These are phyloP conservation scores for Amphimallon solstitiale DNA, from an alignment of 2,888 invertebrate species.

Conservation along the genomic window DNA sequence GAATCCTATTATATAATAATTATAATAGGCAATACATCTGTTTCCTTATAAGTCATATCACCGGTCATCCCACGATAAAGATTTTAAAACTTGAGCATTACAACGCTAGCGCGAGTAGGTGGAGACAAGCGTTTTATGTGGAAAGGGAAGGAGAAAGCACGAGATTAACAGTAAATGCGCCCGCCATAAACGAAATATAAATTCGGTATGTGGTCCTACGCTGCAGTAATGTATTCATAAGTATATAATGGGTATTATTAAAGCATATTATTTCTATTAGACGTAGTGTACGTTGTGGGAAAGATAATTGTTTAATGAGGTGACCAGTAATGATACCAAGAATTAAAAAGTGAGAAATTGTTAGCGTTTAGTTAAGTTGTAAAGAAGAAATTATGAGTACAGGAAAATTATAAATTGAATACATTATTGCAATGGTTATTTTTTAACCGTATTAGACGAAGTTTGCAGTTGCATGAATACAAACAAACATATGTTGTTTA, in stretches of 20 bases:
- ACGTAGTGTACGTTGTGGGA: conserved; percentile 4
- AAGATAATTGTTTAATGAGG: conserved; percentile 8
- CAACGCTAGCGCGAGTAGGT: conserved; percentile 5
- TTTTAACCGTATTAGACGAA: too few relatives aligned
- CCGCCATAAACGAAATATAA: conserved; percentile 1
- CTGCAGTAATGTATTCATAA: background rate
- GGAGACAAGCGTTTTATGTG: conserved; percentile 3
- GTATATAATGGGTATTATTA: conserved; percentile 14
- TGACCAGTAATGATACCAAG: background rate
- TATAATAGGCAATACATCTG: background rate
- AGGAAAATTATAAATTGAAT: too few relatives aligned
- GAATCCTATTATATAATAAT: conserved; percentile 6
- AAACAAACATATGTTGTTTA: too few relatives aligned
- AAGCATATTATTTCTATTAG: conserved; percentile 7
- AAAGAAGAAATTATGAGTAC: too few relatives aligned
- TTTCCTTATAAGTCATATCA: conserved; percentile 3
- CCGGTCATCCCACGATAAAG: conserved; percentile 10
- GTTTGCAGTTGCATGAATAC: too few relatives aligned
- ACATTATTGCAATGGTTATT: too few relatives aligned
- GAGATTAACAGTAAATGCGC: conserved; percentile 19
- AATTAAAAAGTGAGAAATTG: conserved; percentile 4
- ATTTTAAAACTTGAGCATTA: conserved; percentile 1
- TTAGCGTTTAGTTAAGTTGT: background rate
- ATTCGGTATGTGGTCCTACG: conserved; percentile 5
- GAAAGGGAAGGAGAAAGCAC: conserved; percentile 17